These are phyloP conservation scores for Florisuga fusca DNA, from an alignment of 2,797 vertebrate genomes.

Conservation along the genomic window DNA sequence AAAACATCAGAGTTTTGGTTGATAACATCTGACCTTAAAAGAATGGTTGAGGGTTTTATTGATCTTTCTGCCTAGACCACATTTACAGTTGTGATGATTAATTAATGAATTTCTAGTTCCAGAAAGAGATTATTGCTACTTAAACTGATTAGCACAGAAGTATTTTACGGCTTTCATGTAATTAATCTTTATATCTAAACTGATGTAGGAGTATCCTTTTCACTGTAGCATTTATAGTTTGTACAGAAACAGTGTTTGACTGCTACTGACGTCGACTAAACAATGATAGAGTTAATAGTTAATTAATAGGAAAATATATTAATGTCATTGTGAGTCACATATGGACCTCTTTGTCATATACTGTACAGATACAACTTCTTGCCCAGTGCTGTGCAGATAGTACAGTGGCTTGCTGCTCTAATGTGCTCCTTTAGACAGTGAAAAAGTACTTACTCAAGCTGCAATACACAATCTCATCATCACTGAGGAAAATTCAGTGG, in stretches of 20 bases:
- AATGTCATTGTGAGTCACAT: neutral
- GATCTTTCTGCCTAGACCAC: slow-evolving; percentile 45
- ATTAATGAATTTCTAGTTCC: slow-evolving; percentile 53
- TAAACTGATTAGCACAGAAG: slow-evolving; percentile 41
- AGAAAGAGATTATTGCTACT: slow-evolving; percentile 45
- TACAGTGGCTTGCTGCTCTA: neutral
- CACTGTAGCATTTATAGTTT: neutral
- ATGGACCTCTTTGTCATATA: neutral
- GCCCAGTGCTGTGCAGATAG: neutral
- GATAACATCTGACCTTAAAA: slow-evolving; percentile 36
- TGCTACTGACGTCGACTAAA: neutral
- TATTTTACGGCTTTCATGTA: slow-evolving; percentile 27
- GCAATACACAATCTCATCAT: neutral
- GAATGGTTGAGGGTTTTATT: neutral
- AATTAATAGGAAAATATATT: neutral
- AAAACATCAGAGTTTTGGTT: slow-evolving; percentile 19
- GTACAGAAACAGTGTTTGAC: neutral
- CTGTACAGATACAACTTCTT: neutral
- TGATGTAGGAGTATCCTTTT: neutral
- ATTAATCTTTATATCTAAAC: slow-evolving; percentile 48
- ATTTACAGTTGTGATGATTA: slow-evolving; percentile 22
- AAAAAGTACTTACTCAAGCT: neutral
- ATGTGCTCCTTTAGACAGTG: neutral
- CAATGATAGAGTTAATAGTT: neutral
- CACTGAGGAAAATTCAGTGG: neutral